Conservation (phyloP, 2,888 invertebrate genomes). For the Mystacides longicornis region DNA sequence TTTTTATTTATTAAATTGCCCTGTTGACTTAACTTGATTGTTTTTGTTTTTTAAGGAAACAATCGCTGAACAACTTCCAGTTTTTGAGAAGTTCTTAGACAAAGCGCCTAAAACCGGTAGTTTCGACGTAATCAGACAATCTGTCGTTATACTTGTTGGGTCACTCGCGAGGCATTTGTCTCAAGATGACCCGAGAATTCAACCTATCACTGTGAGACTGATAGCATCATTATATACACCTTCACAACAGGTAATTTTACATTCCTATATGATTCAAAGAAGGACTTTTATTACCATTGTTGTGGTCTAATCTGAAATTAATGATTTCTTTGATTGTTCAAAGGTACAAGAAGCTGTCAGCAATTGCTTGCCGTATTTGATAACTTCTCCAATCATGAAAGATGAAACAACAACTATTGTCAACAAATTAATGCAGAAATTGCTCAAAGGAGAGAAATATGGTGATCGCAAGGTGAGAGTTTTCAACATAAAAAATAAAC, state of each 20-base stretch:
- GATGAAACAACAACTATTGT: conserved; percentile 85
- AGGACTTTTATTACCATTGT: not conserved
- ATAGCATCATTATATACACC: conserved; percentile 91
- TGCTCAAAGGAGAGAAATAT: conserved; percentile 87
- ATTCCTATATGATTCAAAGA: not conserved
- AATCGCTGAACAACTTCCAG: conserved; percentile 70
- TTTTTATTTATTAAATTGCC: too few relatives aligned
- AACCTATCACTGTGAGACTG: conserved; percentile 88
- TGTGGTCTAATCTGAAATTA: not conserved
- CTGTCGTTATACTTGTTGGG: conserved; percentile 95
- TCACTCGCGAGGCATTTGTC: conserved; percentile 93
- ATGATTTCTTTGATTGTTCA: conserved; percentile 6
- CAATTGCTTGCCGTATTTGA: conserved; percentile 89
- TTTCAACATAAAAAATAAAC: too few relatives aligned
- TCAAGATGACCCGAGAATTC: conserved; percentile 79
- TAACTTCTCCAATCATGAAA: conserved; percentile 74
- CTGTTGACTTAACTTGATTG: too few relatives aligned
- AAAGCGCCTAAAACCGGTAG: conserved; percentile 85
- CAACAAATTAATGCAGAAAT: conserved; percentile 75
- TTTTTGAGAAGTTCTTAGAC: conserved; percentile 90
- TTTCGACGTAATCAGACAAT: conserved; percentile 89
- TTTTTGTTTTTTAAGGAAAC: conserved; percentile 44
- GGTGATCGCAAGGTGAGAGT: conserved; percentile 64
- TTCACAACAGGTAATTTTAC: conserved; percentile 71
- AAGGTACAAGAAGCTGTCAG: conserved; percentile 96